phyloP scores from a whole-genome alignment of 2,113 vertebrate genomes.

The Penelope pileata region DNA sequence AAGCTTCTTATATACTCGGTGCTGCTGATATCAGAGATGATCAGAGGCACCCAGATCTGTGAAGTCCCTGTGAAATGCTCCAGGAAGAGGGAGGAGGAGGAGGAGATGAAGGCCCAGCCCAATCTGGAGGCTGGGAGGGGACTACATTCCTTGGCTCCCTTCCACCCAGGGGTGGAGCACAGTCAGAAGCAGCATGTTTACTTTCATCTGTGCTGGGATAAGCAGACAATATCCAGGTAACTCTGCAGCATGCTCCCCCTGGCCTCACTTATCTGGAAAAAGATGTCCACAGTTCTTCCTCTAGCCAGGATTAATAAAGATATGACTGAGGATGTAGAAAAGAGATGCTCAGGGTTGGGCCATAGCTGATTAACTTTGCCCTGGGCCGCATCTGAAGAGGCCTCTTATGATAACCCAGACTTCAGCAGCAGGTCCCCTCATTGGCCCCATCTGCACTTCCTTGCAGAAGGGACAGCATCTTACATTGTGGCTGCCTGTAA shows the following conservation, averaged over 20 bases:
- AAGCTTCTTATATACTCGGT: not conserved
- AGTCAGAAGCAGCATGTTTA: not conserved
- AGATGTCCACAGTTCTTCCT: not conserved
- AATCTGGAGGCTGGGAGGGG: not conserved
- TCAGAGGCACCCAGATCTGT: not conserved
- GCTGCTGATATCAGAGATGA: not conserved
- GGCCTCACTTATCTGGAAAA: not conserved
- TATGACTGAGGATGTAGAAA: rapidly evolving
- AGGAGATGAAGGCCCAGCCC: not conserved
- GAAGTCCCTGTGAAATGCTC: not conserved
- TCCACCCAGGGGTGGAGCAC: conserved; percentile 42
- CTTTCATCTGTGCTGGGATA: conserved; percentile 10
- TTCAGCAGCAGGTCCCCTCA: not conserved
- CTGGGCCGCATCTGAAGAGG: not conserved
- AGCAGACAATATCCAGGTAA: not conserved
- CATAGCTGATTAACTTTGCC: not conserved
- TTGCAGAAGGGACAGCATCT: not conserved
- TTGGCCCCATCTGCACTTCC: rapidly evolving
- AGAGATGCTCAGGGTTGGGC: not conserved
- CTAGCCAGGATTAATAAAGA: not conserved
- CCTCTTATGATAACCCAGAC: rapidly evolving
- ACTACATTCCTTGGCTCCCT: not conserved
- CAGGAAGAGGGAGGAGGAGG: not conserved
- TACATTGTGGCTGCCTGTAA: rapidly evolving
- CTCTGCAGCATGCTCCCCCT: not conserved